Evolutionary conservation across 2,888 invertebrate genomes (phyloP), one percentile per base, ranked within the genome.

Genomic region (Strigamia crassipes): DNA sequence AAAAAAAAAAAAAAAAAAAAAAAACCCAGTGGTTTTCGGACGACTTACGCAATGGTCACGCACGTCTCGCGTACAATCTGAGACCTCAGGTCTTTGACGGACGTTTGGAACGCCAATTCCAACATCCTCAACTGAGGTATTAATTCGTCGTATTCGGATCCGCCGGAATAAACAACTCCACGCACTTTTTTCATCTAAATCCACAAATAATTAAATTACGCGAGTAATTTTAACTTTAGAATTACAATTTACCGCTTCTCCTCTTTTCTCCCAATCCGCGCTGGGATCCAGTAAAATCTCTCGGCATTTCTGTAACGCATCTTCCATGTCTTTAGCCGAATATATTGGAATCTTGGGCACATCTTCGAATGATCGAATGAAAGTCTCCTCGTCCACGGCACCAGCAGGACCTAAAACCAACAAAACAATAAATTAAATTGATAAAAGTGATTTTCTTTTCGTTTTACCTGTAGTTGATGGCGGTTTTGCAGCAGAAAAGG

Each of bases 1-100:
- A 73, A 18, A 27, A 8, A 73, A 13, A 31, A 42, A 4, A 18
- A 6, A 4, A 73, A 18, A 27, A 8, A 42, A 4, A 18, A 6
- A 4, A 73, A 18, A 27, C 5, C 8, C 18, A 56, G 10, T 10
- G 41, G 41, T 46, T 78, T 78, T 31, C 10, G 3, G 4, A 73
- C 9, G 27, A 86, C 87, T 86, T 86, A 97, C 61, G 97, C 96
- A 85, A 98, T 92, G 0, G 97, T 96, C 83, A 98, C 94, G 87
- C 97, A 98, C 0, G 96, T 96, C 88, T 99, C 99, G 79, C 99
- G 91, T 0, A 97, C 97, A 83, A 98, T 95, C 89, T 95, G 94
- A 85, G 98, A 99, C 86, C 96, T 91, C 10, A 97, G 90, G 88
- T 97, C 96, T 89, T 94, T 94, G 84, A 96, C 91, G 83, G 94